Conservation (phyloP, 2,113 vertebrate genomes). For the Ondatra zibethicus region DNA sequence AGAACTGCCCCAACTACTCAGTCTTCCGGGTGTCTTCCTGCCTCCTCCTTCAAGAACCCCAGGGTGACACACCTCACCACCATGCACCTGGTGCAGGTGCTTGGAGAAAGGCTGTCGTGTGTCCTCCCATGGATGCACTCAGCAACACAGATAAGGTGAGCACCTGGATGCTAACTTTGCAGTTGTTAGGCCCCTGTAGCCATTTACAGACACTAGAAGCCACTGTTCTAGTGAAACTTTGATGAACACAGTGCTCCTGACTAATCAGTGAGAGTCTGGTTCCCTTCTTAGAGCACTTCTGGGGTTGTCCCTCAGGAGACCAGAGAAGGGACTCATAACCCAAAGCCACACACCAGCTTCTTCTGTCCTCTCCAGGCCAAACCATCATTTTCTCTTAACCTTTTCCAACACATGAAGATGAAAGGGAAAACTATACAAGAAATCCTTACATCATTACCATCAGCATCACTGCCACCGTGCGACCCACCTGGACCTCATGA, state of each 20-base stretch:
- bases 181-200: accelerated
- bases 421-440: background rate
- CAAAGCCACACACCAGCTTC: background rate
- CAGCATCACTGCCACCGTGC: background rate
- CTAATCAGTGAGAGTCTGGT: background rate
- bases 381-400: background rate
- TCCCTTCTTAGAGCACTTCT: background rate
- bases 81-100: no score
- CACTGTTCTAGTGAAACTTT: background rate
- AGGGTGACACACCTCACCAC: background rate
- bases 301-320: background rate
- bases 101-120: background rate
- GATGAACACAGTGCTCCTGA: background rate
- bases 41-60: background rate
- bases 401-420: background rate
- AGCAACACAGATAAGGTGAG: accelerated
- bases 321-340: background rate
- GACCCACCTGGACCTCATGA: background rate
- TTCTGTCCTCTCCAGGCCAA: background rate
- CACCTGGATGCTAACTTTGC: background rate
- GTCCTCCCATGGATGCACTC: background rate
- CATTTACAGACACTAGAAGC: no score
- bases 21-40: background rate
- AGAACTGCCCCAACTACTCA: background rate
- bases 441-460: background rate